These are phyloP conservation scores for Epizoanthus ramosus DNA, from an alignment of 92 coral and sea anemone species.

Conservation along the genomic window DNA sequence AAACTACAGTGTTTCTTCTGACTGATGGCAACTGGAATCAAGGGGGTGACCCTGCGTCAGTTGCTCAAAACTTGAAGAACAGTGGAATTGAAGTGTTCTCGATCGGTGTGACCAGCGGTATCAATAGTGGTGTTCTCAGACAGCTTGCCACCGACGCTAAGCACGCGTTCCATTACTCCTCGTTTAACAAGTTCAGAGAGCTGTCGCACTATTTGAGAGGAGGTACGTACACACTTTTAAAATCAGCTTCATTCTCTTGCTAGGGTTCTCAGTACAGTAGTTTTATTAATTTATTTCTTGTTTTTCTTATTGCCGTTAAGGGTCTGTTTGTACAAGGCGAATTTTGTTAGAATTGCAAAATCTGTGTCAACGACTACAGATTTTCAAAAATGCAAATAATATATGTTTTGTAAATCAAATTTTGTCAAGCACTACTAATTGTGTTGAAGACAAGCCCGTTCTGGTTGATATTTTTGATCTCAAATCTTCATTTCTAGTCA, in stretches of 20 bases:
- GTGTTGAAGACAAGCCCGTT: no score
- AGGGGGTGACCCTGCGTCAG: slow-evolving; percentile 75
- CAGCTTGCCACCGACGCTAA: slow-evolving; percentile 74
- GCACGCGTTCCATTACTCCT: slow-evolving; percentile 76
- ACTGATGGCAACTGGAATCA: slow-evolving; percentile 91
- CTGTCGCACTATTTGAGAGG: slow-evolving; percentile 87
- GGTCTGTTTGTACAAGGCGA: background rate
- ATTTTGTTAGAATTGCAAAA: background rate
- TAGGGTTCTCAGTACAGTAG: background rate
- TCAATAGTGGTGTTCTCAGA: slow-evolving; percentile 58
- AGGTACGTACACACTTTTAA: slow-evolving; percentile 66
- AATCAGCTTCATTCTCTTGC: background rate
- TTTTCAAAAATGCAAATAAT: no score
- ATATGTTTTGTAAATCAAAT: no score
- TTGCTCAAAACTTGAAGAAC: slow-evolving; percentile 66
- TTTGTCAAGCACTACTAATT: no score
- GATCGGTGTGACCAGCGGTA: slow-evolving; percentile 83
- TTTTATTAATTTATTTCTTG: background rate
- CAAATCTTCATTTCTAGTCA: no score
- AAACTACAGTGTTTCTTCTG: slow-evolving; percentile 83
- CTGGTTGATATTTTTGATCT: no score
- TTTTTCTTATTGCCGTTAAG: background rate
- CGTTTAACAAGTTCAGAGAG: slow-evolving; percentile 81
- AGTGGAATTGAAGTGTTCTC: slow-evolving; percentile 76
- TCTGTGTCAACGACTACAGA: no score